Evolutionary conservation across 2,797 vertebrate species (phyloP).

Genomic region (Nannoperca obscura): DNA sequence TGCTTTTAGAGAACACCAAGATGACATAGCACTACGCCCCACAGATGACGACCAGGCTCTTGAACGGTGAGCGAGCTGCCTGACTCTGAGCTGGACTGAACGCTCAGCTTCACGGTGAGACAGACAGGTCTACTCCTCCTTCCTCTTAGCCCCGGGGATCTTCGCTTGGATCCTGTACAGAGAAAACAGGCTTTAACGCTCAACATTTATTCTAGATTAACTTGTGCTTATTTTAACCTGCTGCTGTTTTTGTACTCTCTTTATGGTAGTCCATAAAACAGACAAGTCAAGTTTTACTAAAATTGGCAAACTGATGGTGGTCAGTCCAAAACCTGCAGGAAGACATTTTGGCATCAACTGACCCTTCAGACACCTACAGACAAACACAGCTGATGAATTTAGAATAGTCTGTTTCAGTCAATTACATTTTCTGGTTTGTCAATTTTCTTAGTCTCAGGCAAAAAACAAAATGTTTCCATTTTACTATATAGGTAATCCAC

Average conservation of each 20-base stretch:
- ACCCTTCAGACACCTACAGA: background rate
- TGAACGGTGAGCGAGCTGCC: conserved; percentile 64
- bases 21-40: conserved; percentile 84
- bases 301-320: conserved; percentile 24
- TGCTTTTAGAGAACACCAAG: conserved; percentile 89
- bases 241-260: background rate
- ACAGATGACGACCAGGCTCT: conserved; percentile 85
- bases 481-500: background rate
- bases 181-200: conserved; percentile 35
- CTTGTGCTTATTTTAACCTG: background rate
- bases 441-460: background rate
- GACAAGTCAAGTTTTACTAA: conserved; percentile 22
- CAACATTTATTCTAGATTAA: conserved; percentile 30
- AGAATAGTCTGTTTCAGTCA: background rate
- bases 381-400: background rate
- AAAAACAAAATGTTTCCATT: background rate
- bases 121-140: conserved; percentile 89
- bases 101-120: conserved; percentile 61
- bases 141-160: conserved; percentile 98
- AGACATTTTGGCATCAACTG: background rate
- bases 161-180: conserved; percentile 95
- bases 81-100: conserved; percentile 71
- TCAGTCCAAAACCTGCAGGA: conserved; percentile 1
- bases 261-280: conserved; percentile 28
- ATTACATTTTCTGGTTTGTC: background rate